Evolutionary conservation across 92 coral and sea anemone species (phyloP).

Genomic region (Meandrina meandrites): DNA sequence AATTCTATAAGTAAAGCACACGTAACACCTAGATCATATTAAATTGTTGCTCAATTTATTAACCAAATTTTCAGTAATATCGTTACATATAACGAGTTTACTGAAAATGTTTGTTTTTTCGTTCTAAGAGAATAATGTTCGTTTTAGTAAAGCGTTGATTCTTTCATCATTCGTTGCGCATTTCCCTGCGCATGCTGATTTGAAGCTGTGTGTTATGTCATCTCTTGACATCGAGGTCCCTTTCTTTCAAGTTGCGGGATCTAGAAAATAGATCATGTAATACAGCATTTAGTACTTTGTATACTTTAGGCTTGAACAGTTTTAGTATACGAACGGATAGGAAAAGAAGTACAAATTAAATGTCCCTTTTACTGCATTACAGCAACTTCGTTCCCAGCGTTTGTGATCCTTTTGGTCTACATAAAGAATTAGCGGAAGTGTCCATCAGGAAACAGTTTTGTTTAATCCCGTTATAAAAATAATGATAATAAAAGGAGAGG

Average conservation of each 20-base stretch:
- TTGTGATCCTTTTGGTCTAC: neutral
- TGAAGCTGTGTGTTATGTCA: slow-evolving; percentile 10
- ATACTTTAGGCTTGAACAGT: neutral
- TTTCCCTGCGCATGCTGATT: neutral
- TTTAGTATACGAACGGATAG: neutral
- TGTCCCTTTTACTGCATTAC: neutral
- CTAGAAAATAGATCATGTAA: neutral
- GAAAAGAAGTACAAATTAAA: neutral
- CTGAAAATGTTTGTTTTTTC: neutral
- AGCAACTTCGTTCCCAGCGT: neutral
- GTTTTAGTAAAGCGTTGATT: neutral
- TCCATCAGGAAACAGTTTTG: too few relatives aligned
- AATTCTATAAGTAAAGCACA: neutral
- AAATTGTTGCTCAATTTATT: slow-evolving; percentile 36
- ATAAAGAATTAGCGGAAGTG: neutral
- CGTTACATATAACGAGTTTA: neutral
- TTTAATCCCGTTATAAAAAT: too few relatives aligned
- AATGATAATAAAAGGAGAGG: neutral
- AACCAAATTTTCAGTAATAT: slow-evolving; percentile 21
- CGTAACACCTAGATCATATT: slow-evolving; percentile 33
- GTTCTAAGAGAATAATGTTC: slow-evolving; percentile 7
- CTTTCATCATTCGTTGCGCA: slow-evolving; percentile 20
- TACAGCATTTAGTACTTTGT: neutral
- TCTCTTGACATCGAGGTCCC: slow-evolving; percentile 15
- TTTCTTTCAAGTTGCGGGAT: neutral